Percentiles rank a stretch among this genome's conserved stretches.
Conservation (phyloP, 1,140 invertebrate genomes). For the Prorops nasuta region DNA sequence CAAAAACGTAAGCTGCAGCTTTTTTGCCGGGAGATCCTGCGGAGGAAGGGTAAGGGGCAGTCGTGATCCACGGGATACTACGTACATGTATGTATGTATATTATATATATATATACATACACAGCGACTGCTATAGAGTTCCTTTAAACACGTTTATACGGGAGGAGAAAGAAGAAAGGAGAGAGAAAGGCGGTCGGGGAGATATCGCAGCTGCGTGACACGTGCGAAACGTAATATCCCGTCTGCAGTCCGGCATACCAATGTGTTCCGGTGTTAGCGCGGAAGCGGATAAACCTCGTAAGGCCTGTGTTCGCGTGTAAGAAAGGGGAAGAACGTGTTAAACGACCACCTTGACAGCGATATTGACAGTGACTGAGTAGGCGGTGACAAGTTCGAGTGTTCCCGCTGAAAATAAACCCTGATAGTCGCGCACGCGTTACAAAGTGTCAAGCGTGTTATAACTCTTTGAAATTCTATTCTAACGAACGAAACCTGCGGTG, state of each 20-base stretch:
- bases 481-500: not conserved
- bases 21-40: constrained; percentile 7
- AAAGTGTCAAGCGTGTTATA: too few species aligned
- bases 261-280: constrained; percentile 12
- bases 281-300: not conserved
- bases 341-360: constrained; percentile 3
- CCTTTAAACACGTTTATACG: not conserved
- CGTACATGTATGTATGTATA: too few species aligned
- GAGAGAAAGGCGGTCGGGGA: not conserved
- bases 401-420: too few species aligned
- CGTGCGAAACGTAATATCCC: constrained; percentile 41
- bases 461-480: too few species aligned
- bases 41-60: not conserved
- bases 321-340: not conserved
- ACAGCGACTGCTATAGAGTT: not conserved
- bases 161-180: not conserved
- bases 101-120: not conserved
- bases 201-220: constrained; percentile 27
- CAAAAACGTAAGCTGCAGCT: too few species aligned
- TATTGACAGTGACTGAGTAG: constrained; percentile 3
- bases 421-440: too few species aligned
- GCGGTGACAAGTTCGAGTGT: constrained; percentile 3
- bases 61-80: not conserved
- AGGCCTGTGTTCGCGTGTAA: constrained; percentile 2
- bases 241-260: constrained; percentile 31